A percentile compares a stretch with the other conserved stretches of the same genome.
Conservation (phyloP, 2,797 vertebrate genomes). For the Naso thynnoides region DNA sequence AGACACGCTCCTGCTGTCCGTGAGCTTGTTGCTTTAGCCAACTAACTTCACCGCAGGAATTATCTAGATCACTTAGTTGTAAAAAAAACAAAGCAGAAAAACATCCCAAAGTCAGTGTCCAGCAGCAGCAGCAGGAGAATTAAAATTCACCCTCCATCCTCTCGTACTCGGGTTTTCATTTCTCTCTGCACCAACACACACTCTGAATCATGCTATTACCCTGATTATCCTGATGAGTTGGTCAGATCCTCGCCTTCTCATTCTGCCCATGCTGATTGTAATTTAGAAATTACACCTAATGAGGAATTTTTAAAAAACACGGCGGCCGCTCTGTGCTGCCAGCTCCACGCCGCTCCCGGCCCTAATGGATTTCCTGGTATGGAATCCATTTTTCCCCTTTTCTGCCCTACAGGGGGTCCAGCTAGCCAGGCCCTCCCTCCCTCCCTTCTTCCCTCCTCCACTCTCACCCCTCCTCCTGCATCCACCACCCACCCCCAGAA, state of each 20-base stretch:
- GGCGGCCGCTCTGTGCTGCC: conserved; percentile 70
- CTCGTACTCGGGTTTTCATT: conserved; percentile 45
- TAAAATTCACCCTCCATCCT: conserved; percentile 61
- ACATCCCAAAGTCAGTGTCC: conserved; percentile 58
- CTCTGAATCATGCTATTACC: conserved; percentile 77
- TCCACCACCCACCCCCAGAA: conserved; percentile 19
- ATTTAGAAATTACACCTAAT: conserved; percentile 88
- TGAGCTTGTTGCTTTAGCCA: conserved; percentile 67
- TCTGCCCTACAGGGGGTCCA: conserved; percentile 81
- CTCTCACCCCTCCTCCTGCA: conserved; percentile 19
- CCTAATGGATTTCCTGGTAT: conserved; percentile 88
- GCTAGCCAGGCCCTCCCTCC: conserved; percentile 64
- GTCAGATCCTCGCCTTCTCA: conserved; percentile 80
- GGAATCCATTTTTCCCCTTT: conserved; percentile 84
- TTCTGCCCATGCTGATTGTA: conserved; percentile 86
- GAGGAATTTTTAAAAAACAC: conserved; percentile 84
- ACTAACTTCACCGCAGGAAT: conserved; percentile 39
- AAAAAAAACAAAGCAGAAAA: conserved; percentile 28
- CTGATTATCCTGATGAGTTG: conserved; percentile 81
- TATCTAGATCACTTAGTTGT: conserved; percentile 50
- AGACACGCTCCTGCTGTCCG: conserved; percentile 45
- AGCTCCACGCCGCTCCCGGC: conserved; percentile 73
- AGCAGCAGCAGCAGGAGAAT: conserved; percentile 44
- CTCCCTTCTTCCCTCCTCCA: conserved; percentile 18
- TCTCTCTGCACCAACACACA: conserved; percentile 60